phyloP scores from a whole-genome alignment of 2,888 invertebrate genomes.

The Epirrhoe alternata region DNA sequence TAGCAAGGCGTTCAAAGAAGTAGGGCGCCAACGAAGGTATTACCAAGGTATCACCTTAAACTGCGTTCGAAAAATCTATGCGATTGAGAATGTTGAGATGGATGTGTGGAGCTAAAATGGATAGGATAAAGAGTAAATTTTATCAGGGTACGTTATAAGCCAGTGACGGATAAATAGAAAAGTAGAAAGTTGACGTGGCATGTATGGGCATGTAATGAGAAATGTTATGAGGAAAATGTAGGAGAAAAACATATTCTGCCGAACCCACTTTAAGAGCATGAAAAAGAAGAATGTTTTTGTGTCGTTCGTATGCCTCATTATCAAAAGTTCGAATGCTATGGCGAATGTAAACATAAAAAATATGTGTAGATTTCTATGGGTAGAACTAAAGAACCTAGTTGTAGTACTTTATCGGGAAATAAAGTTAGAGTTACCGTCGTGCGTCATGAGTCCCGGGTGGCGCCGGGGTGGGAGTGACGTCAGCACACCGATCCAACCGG shows the following conservation, averaged over 20 bases:
- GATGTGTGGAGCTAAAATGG: no score
- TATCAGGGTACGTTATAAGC: no score
- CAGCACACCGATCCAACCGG: slow-evolving; percentile 39
- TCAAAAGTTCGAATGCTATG: slow-evolving; percentile 7
- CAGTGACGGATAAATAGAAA: no score
- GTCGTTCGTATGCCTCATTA: not conserved
- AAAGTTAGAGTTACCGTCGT: slow-evolving; percentile 58
- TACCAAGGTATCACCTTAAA: no score
- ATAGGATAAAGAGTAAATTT: no score
- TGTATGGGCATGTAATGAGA: no score
- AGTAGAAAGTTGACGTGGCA: no score
- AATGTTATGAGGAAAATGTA: no score
- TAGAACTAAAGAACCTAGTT: slow-evolving; percentile 27
- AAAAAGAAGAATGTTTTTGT: not conserved
- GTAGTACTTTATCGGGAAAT: slow-evolving; percentile 49
- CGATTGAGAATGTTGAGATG: no score
- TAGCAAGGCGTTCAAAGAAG: slow-evolving; percentile 37
- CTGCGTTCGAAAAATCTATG: no score
- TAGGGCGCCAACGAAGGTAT: slow-evolving; percentile 23
- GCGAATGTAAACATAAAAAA: slow-evolving; percentile 27
- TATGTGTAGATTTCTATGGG: slow-evolving; percentile 33
- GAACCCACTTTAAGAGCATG: no score
- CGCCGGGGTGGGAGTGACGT: slow-evolving; percentile 56
- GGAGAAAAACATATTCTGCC: no score
- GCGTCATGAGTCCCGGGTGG: slow-evolving; percentile 69